Evolutionary conservation across 2,113 vertebrate genomes (phyloP).

Genomic region (Fregetta grallaria): DNA sequence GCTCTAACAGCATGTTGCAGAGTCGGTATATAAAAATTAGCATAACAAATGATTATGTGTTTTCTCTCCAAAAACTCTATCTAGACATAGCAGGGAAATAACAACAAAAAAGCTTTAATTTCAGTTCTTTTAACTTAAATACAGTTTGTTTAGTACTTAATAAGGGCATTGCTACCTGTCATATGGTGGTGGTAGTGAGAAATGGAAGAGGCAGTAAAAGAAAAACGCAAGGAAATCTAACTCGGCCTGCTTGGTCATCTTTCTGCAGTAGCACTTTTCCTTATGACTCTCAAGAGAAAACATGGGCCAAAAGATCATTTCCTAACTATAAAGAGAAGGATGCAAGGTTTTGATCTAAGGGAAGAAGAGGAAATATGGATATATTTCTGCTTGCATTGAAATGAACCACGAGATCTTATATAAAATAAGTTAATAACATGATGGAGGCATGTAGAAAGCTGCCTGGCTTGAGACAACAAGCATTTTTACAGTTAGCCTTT

Average conservation of each 20-base stretch:
- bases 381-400: background rate
- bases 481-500: background rate
- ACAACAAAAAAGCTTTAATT: background rate
- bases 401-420: background rate
- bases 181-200: background rate
- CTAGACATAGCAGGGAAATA: background rate
- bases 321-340: background rate
- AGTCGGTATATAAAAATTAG: background rate
- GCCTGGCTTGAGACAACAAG: background rate
- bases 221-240: background rate
- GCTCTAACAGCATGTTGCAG: background rate
- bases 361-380: background rate
- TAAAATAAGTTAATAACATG: background rate
- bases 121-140: background rate
- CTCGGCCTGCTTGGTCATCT: background rate
- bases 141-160: background rate
- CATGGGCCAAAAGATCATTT: background rate
- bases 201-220: background rate
- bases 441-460: background rate
- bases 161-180: background rate
- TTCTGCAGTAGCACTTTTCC: background rate
- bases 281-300: background rate
- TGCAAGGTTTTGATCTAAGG: background rate
- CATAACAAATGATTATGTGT: background rate
- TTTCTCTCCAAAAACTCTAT: background rate